Percentiles rank a stretch among this genome's conserved stretches.
phyloP scores from a whole-genome alignment of 2,797 vertebrate species.

The Miichthys miiuy region DNA sequence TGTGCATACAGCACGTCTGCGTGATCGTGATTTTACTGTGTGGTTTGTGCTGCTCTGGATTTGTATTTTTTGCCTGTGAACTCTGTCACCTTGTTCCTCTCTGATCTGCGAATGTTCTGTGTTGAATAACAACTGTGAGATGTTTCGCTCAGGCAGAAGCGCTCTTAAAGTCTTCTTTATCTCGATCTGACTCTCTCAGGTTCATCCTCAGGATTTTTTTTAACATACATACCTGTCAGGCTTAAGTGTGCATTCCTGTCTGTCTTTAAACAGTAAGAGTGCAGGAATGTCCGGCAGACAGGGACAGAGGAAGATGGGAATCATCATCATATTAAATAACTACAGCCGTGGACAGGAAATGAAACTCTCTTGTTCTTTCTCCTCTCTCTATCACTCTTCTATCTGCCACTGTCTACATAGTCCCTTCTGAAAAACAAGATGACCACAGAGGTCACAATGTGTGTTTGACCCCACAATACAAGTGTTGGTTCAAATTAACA shows the following conservation, averaged over 20 bases:
- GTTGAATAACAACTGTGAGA: constrained; percentile 14
- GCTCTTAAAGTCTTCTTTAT: constrained; percentile 8
- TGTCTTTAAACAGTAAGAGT: constrained; percentile 41
- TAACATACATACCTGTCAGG: constrained; percentile 10
- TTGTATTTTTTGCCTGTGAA: constrained; percentile 7
- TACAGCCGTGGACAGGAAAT: constrained; percentile 49
- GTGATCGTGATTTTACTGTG: constrained; percentile 18
- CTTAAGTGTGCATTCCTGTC: constrained; percentile 41
- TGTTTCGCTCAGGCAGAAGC: constrained; percentile 10
- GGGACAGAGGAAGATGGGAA: constrained; percentile 21
- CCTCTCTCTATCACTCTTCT: neutral
- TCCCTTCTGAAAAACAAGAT: neutral
- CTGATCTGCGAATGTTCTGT: constrained; percentile 19
- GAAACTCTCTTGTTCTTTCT: constrained; percentile 6
- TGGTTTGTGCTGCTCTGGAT: constrained; percentile 6
- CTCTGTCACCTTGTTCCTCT: constrained; percentile 29
- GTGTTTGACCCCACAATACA: neutral
- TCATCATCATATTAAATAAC: constrained; percentile 36
- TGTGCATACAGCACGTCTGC: neutral
- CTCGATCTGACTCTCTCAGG: neutral
- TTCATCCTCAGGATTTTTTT: constrained; percentile 8
- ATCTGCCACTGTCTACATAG: neutral
- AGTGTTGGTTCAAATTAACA: neutral
- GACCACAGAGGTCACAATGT: neutral
- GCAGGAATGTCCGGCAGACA: constrained; percentile 55